Base-by-base conservation (phyloP, 1,140 invertebrate genomes). In the Aphis craccivora region DNA sequence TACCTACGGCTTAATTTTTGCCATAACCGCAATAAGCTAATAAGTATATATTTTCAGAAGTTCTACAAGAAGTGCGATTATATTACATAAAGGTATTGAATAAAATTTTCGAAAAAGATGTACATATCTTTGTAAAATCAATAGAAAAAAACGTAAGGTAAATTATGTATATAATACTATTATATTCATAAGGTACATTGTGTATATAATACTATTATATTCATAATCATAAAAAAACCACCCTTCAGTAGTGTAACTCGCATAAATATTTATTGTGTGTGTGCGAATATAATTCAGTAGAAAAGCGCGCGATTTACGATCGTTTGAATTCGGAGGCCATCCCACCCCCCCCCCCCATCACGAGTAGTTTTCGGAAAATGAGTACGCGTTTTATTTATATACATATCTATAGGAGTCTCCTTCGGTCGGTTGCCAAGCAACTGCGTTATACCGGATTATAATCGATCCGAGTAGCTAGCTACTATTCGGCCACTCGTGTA, bases 391-490 rank as follows among this genome's bases (percentile, higher is more conserved):
- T 35, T 53, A 23, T 37, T 40, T 76, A 76, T 76, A 76, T 30
- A 67, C 14, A n/a, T n/a, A 22, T 22, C 35, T 40, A 90, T 14
- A 25, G 88, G 23, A 30, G 35, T 8, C 60, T n/a, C 60, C 60
- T 55, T 23, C 35, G 89, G 20, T 67, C 37, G 53, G 89, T 90
- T 67, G 89, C 89, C 89, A 43, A n/a, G 89, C 55, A 90, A 90
- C 89, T 76, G 14, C 40, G 9, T 25, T 76, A 76, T 67, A 37
- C 89, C 55, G 37, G 55, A 90, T 90, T 90, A 90, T 60, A 60
- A 90, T 90, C 89, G 89, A 90, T 90, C 55, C 53, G 37, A 60
- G 89, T 76, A 67, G 37, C 89, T 43, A 48, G 60, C 60, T 67
- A 43, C n/a, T 53, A 60, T 37, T 45, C 87, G 20, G 48, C 2